phyloP scores from a whole-genome alignment of 1,140 invertebrate genomes.

The Gonioctena quinquepunctata region DNA sequence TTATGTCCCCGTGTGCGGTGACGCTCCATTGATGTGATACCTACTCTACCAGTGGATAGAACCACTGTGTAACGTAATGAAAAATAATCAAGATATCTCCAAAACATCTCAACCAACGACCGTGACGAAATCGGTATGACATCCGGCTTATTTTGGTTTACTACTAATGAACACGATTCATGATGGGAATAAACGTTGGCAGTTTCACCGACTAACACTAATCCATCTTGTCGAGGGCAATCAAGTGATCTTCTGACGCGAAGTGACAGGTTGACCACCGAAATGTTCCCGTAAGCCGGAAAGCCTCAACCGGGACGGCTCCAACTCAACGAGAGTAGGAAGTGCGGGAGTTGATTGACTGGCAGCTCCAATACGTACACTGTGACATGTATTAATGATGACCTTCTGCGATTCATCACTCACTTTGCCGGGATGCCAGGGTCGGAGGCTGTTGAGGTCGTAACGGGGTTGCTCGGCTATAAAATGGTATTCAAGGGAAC shows the following conservation, averaged over 20 bases:
- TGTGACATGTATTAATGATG: slow-evolving; percentile 54
- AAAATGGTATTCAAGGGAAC: no score
- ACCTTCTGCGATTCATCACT: slow-evolving; percentile 52
- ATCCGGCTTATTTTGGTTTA: slow-evolving; percentile 3
- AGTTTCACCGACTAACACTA: slow-evolving; percentile 24
- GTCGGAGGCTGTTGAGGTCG: not conserved
- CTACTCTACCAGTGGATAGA: no score
- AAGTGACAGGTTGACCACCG: slow-evolving; percentile 31
- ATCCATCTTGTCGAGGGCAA: slow-evolving; percentile 36
- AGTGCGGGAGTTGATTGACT: slow-evolving; percentile 35
- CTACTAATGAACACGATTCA: slow-evolving; percentile 9
- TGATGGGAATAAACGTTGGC: slow-evolving; percentile 24
- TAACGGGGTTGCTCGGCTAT: no score
- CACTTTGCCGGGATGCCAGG: slow-evolving; percentile 28
- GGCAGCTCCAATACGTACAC: slow-evolving; percentile 49
- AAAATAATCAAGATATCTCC: no score
- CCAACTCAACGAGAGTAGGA: slow-evolving; percentile 19
- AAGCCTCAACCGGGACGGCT: slow-evolving; percentile 26
- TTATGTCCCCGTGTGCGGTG: no score
- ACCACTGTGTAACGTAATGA: no score
- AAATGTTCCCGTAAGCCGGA: slow-evolving; percentile 29
- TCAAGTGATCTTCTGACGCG: slow-evolving; percentile 27
- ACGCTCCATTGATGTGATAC: no score
- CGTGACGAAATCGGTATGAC: not conserved
- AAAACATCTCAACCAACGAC: not conserved